Conservation (phyloP, 2,797 vertebrate species). For the Ibycter americanus region DNA sequence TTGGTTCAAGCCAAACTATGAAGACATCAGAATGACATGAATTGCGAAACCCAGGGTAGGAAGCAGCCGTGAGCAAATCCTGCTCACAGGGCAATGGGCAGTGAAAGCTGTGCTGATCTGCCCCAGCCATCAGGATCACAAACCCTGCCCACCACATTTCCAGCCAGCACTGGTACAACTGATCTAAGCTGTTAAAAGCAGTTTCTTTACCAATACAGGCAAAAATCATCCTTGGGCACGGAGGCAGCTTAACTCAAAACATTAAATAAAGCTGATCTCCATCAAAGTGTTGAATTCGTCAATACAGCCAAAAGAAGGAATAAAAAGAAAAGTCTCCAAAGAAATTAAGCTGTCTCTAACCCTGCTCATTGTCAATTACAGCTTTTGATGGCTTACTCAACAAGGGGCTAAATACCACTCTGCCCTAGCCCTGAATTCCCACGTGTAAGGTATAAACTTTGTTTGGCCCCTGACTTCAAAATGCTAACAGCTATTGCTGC, state of each 20-base stretch:
- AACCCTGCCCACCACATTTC: not conserved
- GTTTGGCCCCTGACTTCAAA: not conserved
- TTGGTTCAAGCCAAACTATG: not conserved
- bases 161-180: not conserved
- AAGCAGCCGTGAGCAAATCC: not conserved
- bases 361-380: not conserved
- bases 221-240: not conserved
- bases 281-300: not conserved
- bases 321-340: not conserved
- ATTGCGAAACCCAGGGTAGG: not conserved
- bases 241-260: not conserved
- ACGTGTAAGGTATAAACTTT: not conserved
- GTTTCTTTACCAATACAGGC: not conserved
- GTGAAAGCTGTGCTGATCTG: not conserved
- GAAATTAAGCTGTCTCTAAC: not conserved
- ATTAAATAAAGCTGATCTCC: not conserved
- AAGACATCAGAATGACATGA: not conserved
- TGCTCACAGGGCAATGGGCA: not conserved
- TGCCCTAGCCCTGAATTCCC: not conserved
- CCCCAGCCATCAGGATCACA: not conserved
- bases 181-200: not conserved
- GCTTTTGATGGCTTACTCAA: not conserved
- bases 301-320: not conserved
- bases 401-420: not conserved
- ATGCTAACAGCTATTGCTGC: not conserved